Percentiles rank a stretch among this genome's conserved stretches.
These are phyloP conservation scores for Desmodus rotundus DNA, from an alignment of 2,113 vertebrate species.

Conservation along the genomic window DNA sequence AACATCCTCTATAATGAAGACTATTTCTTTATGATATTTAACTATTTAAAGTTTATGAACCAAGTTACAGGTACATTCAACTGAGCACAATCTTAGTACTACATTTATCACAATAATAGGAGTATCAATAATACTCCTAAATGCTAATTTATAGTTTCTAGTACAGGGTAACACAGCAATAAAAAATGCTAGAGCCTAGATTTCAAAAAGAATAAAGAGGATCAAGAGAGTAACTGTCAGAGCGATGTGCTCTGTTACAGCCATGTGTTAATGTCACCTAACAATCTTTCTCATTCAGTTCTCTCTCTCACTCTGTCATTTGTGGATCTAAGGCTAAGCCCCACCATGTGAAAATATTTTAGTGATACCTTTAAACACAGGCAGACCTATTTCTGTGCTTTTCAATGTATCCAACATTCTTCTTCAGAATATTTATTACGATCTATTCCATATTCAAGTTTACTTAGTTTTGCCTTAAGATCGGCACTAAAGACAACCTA, in stretches of 20 bases:
- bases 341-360: background rate
- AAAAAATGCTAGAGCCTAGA: background rate
- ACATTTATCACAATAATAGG: background rate
- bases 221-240: background rate
- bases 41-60: background rate
- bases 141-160: background rate
- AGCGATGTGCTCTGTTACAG: background rate
- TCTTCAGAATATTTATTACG: background rate
- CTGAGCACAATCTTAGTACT: background rate
- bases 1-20: conserved; percentile 16
- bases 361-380: background rate
- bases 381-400: background rate
- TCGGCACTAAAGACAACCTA: background rate
- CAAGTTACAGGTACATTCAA: background rate
- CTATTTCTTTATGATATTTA: conserved; percentile 12
- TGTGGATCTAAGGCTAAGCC: background rate
- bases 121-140: background rate
- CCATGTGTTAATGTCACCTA: background rate
- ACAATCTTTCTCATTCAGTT: background rate
- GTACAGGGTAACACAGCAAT: background rate
- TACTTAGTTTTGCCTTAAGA: background rate
- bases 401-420: background rate
- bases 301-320: background rate
- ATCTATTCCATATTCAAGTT: background rate
- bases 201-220: background rate